A percentile compares a stretch with the other conserved stretches of the same genome.
phyloP scores from a whole-genome alignment of 1,140 invertebrate species.

The Hylaeus anthracinus region DNA sequence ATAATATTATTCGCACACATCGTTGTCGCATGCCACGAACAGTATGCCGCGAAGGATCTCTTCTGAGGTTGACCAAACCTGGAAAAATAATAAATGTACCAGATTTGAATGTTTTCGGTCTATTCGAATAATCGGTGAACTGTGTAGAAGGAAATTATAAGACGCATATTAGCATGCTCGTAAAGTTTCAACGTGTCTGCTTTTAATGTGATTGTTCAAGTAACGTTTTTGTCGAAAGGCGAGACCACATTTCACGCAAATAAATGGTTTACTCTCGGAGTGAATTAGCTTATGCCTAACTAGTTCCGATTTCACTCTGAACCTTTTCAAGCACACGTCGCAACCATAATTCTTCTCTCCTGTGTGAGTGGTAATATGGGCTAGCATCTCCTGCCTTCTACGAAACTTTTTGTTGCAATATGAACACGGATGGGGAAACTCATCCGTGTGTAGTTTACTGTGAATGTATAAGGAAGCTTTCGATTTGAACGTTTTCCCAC shows the following conservation, averaged over 20 bases:
- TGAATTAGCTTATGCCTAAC: slow-evolving; percentile 82
- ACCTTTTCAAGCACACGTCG: slow-evolving; percentile 80
- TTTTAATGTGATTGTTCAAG: slow-evolving; percentile 79
- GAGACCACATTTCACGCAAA: slow-evolving; percentile 80
- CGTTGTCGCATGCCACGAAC: slow-evolving; percentile 21
- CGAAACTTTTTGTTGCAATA: slow-evolving; percentile 80
- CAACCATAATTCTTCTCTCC: slow-evolving; percentile 80
- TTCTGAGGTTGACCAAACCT: slow-evolving; percentile 52
- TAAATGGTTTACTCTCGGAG: slow-evolving; percentile 80
- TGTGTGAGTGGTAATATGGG: slow-evolving; percentile 80
- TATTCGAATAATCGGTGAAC: neutral
- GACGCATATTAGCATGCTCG: slow-evolving; percentile 42
- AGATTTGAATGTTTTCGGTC: slow-evolving; percentile 48
- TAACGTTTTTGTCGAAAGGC: slow-evolving; percentile 83
- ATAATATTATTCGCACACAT: slow-evolving; percentile 18
- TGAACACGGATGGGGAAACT: slow-evolving; percentile 80
- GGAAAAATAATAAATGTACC: slow-evolving; percentile 66
- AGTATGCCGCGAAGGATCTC: slow-evolving; percentile 37
- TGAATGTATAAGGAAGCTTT: slow-evolving; percentile 83
- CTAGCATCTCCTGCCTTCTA: slow-evolving; percentile 80
- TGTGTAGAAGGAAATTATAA: slow-evolving; percentile 15
- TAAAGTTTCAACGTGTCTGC: slow-evolving; percentile 53
- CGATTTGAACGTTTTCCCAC: slow-evolving; percentile 82
- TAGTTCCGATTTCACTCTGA: slow-evolving; percentile 80
- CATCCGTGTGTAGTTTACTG: slow-evolving; percentile 78